These are phyloP conservation scores for Drosophila lini DNA, from an alignment of 1,140 invertebrate species.

Conservation along the genomic window DNA sequence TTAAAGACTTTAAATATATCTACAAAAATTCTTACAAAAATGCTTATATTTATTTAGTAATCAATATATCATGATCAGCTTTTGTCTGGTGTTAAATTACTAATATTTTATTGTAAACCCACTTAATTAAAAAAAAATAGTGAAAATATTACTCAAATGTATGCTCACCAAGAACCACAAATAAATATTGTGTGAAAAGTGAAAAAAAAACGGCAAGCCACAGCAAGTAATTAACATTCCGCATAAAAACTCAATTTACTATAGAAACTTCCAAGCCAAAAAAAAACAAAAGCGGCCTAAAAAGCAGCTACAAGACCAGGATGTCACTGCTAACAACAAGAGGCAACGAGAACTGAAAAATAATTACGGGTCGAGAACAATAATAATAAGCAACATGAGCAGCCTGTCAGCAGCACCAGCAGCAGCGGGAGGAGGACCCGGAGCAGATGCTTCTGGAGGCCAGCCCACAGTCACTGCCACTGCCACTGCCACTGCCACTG, in stretches of 20 bases:
- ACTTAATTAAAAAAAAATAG: not conserved
- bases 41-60: not conserved
- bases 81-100: not conserved
- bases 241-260: constrained; percentile 24
- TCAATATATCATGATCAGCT: too few relatives aligned
- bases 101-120: not conserved
- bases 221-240: constrained; percentile 37
- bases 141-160: constrained; percentile 8
- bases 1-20: not conserved
- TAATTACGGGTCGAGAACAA: constrained; percentile 78
- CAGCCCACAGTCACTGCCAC: constrained; percentile 29
- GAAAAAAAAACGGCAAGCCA: not conserved
- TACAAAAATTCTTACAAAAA: not conserved
- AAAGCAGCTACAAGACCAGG: constrained; percentile 34
- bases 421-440: constrained; percentile 17
- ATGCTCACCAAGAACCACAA: constrained; percentile 9
- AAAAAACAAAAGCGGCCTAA: constrained; percentile 21
- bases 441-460: constrained; percentile 9
- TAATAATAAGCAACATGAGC: constrained; percentile 80
- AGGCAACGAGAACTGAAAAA: constrained; percentile 60
- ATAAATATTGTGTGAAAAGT: constrained; percentile 29
- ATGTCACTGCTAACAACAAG: constrained; percentile 66
- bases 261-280: not conserved
- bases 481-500: constrained; percentile 52
- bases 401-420: constrained; percentile 66